Evolutionary conservation across 2,888 invertebrate species (phyloP).

Genomic region (Hartigia nigra): DNA sequence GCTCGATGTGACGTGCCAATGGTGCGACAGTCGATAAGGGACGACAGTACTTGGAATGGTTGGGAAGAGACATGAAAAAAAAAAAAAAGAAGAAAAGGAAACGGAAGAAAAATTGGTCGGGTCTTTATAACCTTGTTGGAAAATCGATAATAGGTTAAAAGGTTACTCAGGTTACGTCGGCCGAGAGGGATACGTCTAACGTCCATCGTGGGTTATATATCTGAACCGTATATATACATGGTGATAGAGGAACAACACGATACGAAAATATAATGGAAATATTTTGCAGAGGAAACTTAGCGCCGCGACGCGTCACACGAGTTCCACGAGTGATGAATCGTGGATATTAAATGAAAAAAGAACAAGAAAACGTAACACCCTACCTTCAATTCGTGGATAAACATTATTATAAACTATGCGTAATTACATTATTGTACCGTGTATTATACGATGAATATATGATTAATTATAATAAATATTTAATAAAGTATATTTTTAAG

Average conservation of each 20-base stretch:
- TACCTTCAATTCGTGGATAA: conserved; percentile 28
- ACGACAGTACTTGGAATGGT: neutral
- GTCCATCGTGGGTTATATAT: neutral
- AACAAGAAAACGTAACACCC: conserved; percentile 9
- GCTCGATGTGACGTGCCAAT: neutral
- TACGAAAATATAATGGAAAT: neutral
- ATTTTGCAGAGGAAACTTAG: neutral
- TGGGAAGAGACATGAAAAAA: too few relatives aligned
- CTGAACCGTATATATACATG: neutral
- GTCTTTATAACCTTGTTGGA: neutral
- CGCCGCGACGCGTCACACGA: neutral
- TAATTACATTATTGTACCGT: conserved; percentile 28
- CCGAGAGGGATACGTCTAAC: neutral
- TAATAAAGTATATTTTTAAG: conserved; percentile 42
- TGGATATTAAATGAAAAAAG: neutral
- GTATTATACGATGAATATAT: conserved; percentile 32
- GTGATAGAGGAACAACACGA: neutral
- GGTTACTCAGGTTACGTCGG: neutral
- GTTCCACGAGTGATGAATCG: neutral
- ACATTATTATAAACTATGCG: conserved; percentile 26
- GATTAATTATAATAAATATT: conserved; percentile 29
- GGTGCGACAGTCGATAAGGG: neutral
- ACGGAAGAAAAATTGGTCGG: neutral
- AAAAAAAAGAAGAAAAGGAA: neutral
- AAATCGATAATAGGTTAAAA: neutral